A percentile compares a stretch with the other conserved stretches of the same genome.
These are phyloP conservation scores for Ylistrum balloti DNA, from an alignment of 1,140 invertebrate genomes.

Conservation along the genomic window DNA sequence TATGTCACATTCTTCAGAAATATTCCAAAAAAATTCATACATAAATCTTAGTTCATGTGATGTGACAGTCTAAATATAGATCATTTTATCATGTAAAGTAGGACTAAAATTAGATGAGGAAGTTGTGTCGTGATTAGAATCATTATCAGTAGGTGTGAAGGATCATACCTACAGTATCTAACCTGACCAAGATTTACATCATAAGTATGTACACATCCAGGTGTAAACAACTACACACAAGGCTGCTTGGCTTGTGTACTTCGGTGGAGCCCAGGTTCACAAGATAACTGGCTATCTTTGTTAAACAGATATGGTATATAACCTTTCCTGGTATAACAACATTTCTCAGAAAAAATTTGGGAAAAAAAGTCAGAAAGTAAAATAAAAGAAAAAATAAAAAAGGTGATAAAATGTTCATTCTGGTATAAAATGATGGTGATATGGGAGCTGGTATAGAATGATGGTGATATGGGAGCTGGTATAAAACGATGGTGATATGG, in stretches of 20 bases:
- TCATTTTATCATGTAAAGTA: background rate
- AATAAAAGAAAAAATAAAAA: background rate
- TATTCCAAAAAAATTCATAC: background rate
- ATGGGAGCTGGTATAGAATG: too few relatives aligned
- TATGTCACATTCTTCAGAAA: background rate
- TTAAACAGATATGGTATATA: background rate
- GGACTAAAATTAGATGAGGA: constrained; percentile 12
- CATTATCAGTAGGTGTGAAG: background rate
- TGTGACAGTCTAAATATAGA: background rate
- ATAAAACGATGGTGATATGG: too few relatives aligned
- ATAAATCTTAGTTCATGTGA: constrained; percentile 9
- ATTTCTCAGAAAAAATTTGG: background rate
- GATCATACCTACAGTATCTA: background rate
- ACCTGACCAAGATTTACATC: background rate
- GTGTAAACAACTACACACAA: background rate
- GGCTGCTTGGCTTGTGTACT: background rate
- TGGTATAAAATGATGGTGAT: too few relatives aligned
- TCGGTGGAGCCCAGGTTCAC: background rate
- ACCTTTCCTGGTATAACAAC: background rate
- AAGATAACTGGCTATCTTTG: background rate
- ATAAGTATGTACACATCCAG: background rate
- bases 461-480: too few relatives aligned
- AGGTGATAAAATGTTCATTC: background rate
- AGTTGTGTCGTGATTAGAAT: background rate
- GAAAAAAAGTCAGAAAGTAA: too few relatives aligned